Conservation (phyloP, 2,888 invertebrate genomes). For the Pristionchus entomophagus region DNA sequence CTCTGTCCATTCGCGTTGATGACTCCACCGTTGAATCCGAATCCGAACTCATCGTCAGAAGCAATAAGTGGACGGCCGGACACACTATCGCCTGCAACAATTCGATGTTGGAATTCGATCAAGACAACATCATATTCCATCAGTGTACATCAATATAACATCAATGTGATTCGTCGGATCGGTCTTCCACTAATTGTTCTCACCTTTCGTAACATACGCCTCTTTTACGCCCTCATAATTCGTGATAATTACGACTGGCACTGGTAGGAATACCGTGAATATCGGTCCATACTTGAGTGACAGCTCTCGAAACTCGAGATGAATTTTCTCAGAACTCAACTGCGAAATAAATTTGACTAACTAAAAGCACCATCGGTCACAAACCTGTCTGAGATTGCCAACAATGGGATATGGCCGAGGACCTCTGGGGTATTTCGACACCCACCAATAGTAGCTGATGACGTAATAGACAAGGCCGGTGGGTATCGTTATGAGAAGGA, state of each 20-base stretch:
- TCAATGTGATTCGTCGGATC: too few species aligned
- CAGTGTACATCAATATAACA: too few species aligned
- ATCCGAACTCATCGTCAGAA: background rate
- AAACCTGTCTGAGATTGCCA: background rate
- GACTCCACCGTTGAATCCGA: background rate
- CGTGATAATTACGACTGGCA: background rate
- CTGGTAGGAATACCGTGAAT: background rate
- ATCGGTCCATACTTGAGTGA: background rate
- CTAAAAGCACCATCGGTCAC: background rate
- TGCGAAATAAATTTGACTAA: background rate
- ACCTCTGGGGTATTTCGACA: background rate
- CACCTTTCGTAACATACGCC: slow-evolving; percentile 7
- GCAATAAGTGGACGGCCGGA: background rate
- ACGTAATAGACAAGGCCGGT: background rate
- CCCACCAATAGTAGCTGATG: slow-evolving; percentile 19
- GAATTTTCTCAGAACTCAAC: background rate
- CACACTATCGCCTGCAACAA: background rate
- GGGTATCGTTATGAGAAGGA: background rate
- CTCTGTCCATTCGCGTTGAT: slow-evolving; percentile 33
- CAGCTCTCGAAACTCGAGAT: background rate
- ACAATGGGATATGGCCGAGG: slow-evolving; percentile 6
- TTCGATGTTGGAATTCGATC: too few species aligned
- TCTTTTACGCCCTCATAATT: background rate
- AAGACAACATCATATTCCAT: too few species aligned
- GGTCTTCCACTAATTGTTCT: background rate